Evolutionary conservation across 2,888 invertebrate genomes (phyloP), one percentile per base, ranked within the genome.

Genomic region (Adela reaumurella): DNA sequence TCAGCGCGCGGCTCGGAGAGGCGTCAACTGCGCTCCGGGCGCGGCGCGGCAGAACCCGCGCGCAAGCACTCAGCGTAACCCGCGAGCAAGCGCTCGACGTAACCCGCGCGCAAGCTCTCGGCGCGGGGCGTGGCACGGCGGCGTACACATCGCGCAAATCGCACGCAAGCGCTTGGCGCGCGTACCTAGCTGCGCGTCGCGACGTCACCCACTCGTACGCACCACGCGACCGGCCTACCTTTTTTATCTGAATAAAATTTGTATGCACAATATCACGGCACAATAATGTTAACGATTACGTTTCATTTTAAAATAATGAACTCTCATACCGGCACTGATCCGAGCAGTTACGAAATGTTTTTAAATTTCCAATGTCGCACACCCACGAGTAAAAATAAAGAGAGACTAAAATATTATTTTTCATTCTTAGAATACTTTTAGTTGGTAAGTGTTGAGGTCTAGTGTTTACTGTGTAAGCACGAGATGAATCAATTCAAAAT

Each of bases 391-490:
- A 68, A 24, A 17, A 66, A 67, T 24, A 48, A 48, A 43, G 41
- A 43, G 17, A 28, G 17, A 47, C 16, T 41, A 28, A 19, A 43
- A 67, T 67, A 62, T 65, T 64, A 62, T 58, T 67, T 74, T 70
- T 73, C 74, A 80, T 81, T 79, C 72, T 79, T 82, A 83, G 82
- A 72, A 79, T 76, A 82, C 82, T 82, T 81, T 84, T 83, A 84
- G 83, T 84, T 83, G 61, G 63, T 84, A 84, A 84, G 83, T 84
- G 84, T 84, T 84, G 82, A 82, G 70, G 77, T 76, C 73, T 81
- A 78, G 83, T 84, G 83, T 84, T 85, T 85, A 85, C 85, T 84
- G 82, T 85, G 85, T 85, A 85, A 85, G 83, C 84, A 81, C 79
- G 80, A 82, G 83, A 77, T 81, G 71, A 83, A 82, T 83, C 83